These are phyloP conservation scores for Parochlus steinenii DNA, from an alignment of 2,888 invertebrate genomes.

Conservation along the genomic window DNA sequence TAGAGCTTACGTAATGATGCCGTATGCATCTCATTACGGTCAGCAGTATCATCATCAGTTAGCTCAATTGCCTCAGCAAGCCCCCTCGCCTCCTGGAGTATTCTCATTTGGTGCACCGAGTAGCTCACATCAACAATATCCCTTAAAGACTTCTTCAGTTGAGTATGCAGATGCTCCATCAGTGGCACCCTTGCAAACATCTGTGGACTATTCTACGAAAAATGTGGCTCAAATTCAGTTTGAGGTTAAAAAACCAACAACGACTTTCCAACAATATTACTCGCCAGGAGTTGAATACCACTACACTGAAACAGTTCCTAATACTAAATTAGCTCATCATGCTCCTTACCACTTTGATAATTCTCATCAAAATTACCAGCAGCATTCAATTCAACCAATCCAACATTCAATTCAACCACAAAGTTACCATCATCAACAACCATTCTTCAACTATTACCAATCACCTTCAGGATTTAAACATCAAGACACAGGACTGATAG, in stretches of 20 bases:
- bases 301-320: slow-evolving; percentile 7
- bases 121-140: slow-evolving; percentile 10
- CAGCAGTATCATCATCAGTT: slow-evolving; percentile 3
- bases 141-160: slow-evolving; percentile 4
- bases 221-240: slow-evolving; percentile 1
- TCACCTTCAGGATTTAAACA: slow-evolving; percentile 16
- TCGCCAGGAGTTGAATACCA: slow-evolving; percentile 11
- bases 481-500: slow-evolving; percentile 35
- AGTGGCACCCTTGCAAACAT: slow-evolving; percentile 2
- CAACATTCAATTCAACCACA: slow-evolving; percentile 1
- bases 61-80: slow-evolving; percentile 1
- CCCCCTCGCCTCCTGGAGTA: slow-evolving; percentile 14
- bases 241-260: slow-evolving; percentile 2
- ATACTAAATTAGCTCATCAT: slow-evolving; percentile 1
- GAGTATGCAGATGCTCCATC: slow-evolving; percentile 10
- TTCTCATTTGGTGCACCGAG: slow-evolving; percentile 14
- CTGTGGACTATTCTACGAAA: slow-evolving; percentile 10
- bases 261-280: slow-evolving; percentile 10
- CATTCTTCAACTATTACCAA: slow-evolving; percentile 6
- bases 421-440: slow-evolving; percentile 5
- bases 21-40: slow-evolving; percentile 2
- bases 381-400: background rate
- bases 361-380: slow-evolving; percentile 5
- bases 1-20: slow-evolving; percentile 16
- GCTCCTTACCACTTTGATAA: slow-evolving; percentile 1